Percentiles rank a stretch among this genome's conserved stretches.
These are phyloP conservation scores for Anableps anableps DNA, from an alignment of 2,797 vertebrate species.

Conservation along the genomic window DNA sequence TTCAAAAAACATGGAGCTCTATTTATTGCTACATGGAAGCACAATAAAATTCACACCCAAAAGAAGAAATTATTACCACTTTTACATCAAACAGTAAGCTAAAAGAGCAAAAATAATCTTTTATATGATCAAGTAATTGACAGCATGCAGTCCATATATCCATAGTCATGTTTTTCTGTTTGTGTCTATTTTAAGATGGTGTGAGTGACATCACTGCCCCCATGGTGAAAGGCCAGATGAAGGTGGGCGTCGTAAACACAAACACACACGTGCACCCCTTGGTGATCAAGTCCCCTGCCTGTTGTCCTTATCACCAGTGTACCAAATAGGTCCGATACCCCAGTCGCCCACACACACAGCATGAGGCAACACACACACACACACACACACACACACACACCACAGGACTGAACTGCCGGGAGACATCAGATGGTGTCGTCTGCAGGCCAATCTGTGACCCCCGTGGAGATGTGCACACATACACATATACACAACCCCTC, in stretches of 20 bases:
- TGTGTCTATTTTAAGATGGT: slow-evolving; percentile 76
- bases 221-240: slow-evolving; percentile 77
- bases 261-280: slow-evolving; percentile 36
- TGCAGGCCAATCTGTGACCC: slow-evolving; percentile 68
- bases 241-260: slow-evolving; percentile 73
- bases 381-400: slow-evolving; percentile 42
- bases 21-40: not conserved
- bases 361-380: slow-evolving; percentile 40
- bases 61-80: not conserved
- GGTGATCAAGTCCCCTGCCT: slow-evolving; percentile 57
- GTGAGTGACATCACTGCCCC: slow-evolving; percentile 78
- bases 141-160: not conserved
- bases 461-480: slow-evolving; percentile 28
- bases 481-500: slow-evolving; percentile 28
- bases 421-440: slow-evolving; percentile 75
- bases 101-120: not conserved
- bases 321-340: slow-evolving; percentile 75
- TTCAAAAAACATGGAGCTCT: not conserved
- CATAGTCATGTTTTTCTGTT: not conserved
- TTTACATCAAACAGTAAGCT: not conserved
- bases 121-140: not conserved
- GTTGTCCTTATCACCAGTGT: slow-evolving; percentile 79
- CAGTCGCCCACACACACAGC: slow-evolving; percentile 50
- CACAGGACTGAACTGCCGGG: slow-evolving; percentile 45
- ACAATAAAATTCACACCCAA: too few relatives aligned